Evolutionary conservation across 1,140 invertebrate species (phyloP).

Genomic region (Drosophila paulistorum): DNA sequence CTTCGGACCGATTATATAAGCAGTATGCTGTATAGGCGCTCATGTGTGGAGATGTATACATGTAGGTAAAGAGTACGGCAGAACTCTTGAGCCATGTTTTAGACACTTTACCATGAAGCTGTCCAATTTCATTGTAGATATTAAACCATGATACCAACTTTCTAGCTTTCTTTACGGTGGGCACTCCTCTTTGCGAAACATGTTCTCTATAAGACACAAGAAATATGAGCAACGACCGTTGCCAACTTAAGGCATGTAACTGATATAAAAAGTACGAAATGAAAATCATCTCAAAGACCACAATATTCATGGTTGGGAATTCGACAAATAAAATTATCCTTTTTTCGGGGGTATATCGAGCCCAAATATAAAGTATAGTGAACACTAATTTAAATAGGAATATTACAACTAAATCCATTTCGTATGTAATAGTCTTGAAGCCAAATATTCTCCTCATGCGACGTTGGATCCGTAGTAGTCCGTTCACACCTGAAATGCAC

Average conservation of each 20-base stretch:
- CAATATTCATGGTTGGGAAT: constrained; percentile 26
- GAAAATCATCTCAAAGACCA: constrained; percentile 32
- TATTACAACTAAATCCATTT: constrained; percentile 14
- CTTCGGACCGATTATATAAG: constrained; percentile 1
- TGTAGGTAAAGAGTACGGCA: constrained; percentile 18
- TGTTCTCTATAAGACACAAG: not conserved
- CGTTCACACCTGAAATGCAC: not conserved
- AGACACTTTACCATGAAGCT: constrained; percentile 11
- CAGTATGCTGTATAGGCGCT: constrained; percentile 28
- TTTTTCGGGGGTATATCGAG: constrained; percentile 16
- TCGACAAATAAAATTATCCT: constrained; percentile 3
- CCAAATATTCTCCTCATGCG: constrained; percentile 1
- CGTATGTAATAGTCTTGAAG: not conserved
- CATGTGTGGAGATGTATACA: constrained; percentile 29
- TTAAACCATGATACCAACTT: constrained; percentile 16
- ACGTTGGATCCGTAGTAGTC: constrained; percentile 18
- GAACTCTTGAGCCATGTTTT: constrained; percentile 25
- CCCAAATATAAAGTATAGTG: constrained; percentile 13
- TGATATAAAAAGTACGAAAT: constrained; percentile 29
- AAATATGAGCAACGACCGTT: constrained; percentile 3
- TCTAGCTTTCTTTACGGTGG: not conserved
- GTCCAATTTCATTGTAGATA: constrained; percentile 13
- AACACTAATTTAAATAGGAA: constrained; percentile 24
- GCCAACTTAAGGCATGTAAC: constrained; percentile 26
- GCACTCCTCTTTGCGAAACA: too few relatives aligned